Base-by-base conservation (phyloP, 2,797 vertebrate genomes). In the Podarcis lilfordi region DNA sequence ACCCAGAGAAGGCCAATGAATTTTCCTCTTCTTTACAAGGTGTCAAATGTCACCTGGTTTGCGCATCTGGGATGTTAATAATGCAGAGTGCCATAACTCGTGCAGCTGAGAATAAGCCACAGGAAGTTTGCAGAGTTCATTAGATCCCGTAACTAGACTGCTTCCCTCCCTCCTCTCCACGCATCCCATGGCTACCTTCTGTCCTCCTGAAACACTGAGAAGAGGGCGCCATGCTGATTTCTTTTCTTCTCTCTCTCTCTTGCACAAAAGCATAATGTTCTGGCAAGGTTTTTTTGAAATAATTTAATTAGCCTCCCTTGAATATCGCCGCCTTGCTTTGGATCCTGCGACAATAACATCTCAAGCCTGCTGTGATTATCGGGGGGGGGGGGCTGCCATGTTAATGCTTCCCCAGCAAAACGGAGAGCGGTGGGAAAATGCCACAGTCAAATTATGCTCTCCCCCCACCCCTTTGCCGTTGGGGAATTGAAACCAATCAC, bases 271-370 rank as follows among this genome's bases (percentile, higher is more conserved):
- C 78, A 86, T 86, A 88, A 89, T 75, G 72, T 84, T 94, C 89
- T 92, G 93, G 93, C 92, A 93, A 93, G 91, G 81, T 83, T 93
- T 89, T 89, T 55, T 93, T 89, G 66, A 90, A 91, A 89, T 89
- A 89, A 94, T 93, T 94, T 95, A 95, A 95, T 96, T 95, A 95
- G 90, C 90, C 88, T 61, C 91, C 91, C 95, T 95, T 91, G 87
- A 88, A 94, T 95, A 95, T 90, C 90, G 89, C 89, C 89, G 92
- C 89, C 89, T 93, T 71, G 75, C 76, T 84, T 59, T 29, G 72
- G 75, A 79, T 78, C 80, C 55, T 85, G 91, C 90, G 93, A 94
- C 94, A 93, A 92, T 92, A 93, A 92, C 80, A 90, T 91, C 89
- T 93, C 91, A 90, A 59, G 80, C 94, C 92, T 69, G 90, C 92